Base-by-base conservation (phyloP, 2,888 invertebrate genomes). In the Euzophera pinguis region DNA sequence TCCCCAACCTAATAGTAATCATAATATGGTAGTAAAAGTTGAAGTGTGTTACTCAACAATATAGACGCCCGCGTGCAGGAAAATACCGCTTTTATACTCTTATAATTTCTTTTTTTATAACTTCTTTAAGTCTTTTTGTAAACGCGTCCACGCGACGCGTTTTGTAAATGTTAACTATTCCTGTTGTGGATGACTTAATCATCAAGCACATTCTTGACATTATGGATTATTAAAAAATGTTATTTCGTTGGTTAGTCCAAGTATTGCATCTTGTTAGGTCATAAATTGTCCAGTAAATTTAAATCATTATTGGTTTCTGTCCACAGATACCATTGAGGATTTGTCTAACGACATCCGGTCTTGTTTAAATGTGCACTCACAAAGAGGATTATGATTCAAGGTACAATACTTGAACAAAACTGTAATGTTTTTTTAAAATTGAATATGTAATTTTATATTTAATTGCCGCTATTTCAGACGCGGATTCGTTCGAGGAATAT, bases 401-500 rank as follows among this genome's bases (percentile, higher is more conserved):
- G 69, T 68, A 68, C 62, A 64, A 65, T 62, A 61, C 64, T 70
- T 71, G 63, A 60, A 66, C 65, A 59, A 57, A 22, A 51, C 54
- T 59, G 45, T 47, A 42, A 27, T 48, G 34, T 37, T 50, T 53
- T n/a, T n/a, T 53, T 22, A 5, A 22, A 57, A 32, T 32, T 8
- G 2, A 2, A 32, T 32, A 9, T 32, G 7, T 32, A 32, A 29
- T 7, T 7, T 29, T 6, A 29, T 29, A 29, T n/a, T n/a, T 22
- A 3, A 2, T 22, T 22, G 5, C 5, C 22, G 22, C n/a, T n/a
- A n/a, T 76, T 63, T 14, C 72, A 95, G 95, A 96, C 84, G 90
- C 93, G 2, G 92, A 91, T 32, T 93, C 94, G 60, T 96, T 92
- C 72, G 93, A 95, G 62, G 92, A 94, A 64, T 95, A 94, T 68